Conservation (phyloP, 2,113 vertebrate species). For the Hoplias malabaricus region DNA sequence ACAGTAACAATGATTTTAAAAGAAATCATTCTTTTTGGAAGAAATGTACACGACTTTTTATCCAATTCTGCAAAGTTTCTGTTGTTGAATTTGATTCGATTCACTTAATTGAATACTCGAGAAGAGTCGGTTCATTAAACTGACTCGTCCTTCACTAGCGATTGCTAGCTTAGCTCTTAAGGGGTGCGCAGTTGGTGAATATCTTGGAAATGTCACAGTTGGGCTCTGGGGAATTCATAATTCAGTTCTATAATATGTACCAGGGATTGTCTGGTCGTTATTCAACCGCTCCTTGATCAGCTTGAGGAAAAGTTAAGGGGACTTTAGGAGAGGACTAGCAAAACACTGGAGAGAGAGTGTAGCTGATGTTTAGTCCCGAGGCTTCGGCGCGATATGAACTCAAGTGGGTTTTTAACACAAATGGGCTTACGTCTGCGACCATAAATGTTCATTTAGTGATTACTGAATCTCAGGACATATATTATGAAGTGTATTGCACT, state of each 20-base stretch:
- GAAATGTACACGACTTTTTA: too few relatives aligned
- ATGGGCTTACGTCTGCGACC: too few relatives aligned
- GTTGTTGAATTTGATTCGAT: too few relatives aligned
- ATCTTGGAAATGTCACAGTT: neutral
- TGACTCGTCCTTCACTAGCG: neutral
- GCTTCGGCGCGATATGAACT: too few relatives aligned
- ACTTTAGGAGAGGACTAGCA: neutral
- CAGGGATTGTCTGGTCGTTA: neutral
- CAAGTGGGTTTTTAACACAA: neutral
- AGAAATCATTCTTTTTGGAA: too few relatives aligned
- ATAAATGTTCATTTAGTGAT: too few relatives aligned
- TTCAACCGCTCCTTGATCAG: neutral
- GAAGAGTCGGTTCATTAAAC: neutral
- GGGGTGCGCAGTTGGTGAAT: neutral
- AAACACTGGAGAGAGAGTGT: too few relatives aligned
- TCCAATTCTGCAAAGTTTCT: too few relatives aligned
- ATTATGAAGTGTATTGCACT: too few relatives aligned
- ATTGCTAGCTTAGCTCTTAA: neutral
- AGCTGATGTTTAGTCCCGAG: neutral
- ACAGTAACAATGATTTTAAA: neutral
- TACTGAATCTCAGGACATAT: too few relatives aligned
- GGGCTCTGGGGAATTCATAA: neutral
- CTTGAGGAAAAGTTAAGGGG: neutral
- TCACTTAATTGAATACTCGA: neutral
- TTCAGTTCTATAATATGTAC: neutral